Conservation (phyloP, 2,797 vertebrate genomes). For the Botia kubotai region DNA sequence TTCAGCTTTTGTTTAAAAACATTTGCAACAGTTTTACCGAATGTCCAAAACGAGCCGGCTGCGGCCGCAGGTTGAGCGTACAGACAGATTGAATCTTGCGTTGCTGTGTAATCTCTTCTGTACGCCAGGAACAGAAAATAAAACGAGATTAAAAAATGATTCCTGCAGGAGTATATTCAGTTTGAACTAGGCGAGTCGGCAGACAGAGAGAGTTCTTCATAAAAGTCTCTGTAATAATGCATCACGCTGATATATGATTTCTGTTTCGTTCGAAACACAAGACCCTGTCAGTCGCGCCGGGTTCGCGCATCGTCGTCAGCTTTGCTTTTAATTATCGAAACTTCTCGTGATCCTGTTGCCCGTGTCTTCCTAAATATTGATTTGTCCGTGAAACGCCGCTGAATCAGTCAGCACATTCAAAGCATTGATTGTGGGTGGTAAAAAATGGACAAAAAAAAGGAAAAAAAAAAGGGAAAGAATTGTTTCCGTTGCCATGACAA, state of each 20-base stretch:
- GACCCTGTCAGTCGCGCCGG: background rate
- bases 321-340: constrained; percentile 37
- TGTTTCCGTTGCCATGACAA: constrained; percentile 27
- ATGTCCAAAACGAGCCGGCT: constrained; percentile 44
- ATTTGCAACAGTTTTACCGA: constrained; percentile 53
- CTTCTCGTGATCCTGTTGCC: constrained; percentile 4
- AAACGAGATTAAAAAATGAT: background rate
- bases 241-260: constrained; percentile 22
- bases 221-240: constrained; percentile 17
- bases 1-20: constrained; percentile 61
- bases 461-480: background rate
- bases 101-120: background rate
- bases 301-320: background rate
- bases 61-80: constrained; percentile 20
- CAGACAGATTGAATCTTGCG: background rate
- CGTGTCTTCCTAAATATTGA: constrained; percentile 39
- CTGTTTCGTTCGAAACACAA: constrained; percentile 18
- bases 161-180: background rate
- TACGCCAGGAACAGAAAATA: background rate
- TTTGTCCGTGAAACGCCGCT: constrained; percentile 20
- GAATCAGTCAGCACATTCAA: constrained; percentile 32
- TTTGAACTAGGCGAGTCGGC: background rate
- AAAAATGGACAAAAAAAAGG: background rate
- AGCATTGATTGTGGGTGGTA: constrained; percentile 30
- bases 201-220: constrained; percentile 1